Evolutionary conservation across 2,797 vertebrate species (phyloP), one percentile per base, ranked within the genome.

Genomic region (Poecilia wingei): DNA sequence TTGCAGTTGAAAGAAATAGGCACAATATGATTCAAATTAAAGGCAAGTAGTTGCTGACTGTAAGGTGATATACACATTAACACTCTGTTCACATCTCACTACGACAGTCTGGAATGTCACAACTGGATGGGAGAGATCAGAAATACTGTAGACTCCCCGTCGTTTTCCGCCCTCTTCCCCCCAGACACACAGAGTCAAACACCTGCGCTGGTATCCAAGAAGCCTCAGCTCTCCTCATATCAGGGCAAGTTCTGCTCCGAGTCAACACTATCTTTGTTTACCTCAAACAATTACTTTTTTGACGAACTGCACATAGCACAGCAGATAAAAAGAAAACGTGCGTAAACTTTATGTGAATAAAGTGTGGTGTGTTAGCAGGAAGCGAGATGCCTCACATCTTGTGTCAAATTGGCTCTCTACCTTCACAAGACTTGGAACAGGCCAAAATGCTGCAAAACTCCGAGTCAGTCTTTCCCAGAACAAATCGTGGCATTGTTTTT

Each of bases 101-200:
- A 61, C 77, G 51, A 86, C 79, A 55, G 68, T 82, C 78, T 82
- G 79, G 90, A 93, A 93, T 94, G 79, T 93, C 86, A 91, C 92
- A 89, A 80, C 83, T 84, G 59, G 43, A 71, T 72, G 88, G 25
- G 25, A 53, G 80, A 45, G 10, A 72, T 74, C n/a, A 57, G 73
- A 85, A 87, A 88, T 82, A 66, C 61, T 8, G 84, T 53, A 86
- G 73, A 0, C 20, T 70, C 18, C 16, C n/a, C 49, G 18, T 7
- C 6, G 49, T 22, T 51, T 9, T 25, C 2, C 49, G 9, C 49
- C 6, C 49, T 22, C 49, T 25, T 9, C 20, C 49, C 14, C 14
- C 16, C 59, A 36, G 7, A 66, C 36, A 68, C 36, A 41, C 64
- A 66, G 16, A 66, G 16, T 39, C 64, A 66, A 43, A 43, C 39